Evolutionary conservation across 2,797 vertebrate species (phyloP).

Genomic region (Hippoglossus hippoglossus): DNA sequence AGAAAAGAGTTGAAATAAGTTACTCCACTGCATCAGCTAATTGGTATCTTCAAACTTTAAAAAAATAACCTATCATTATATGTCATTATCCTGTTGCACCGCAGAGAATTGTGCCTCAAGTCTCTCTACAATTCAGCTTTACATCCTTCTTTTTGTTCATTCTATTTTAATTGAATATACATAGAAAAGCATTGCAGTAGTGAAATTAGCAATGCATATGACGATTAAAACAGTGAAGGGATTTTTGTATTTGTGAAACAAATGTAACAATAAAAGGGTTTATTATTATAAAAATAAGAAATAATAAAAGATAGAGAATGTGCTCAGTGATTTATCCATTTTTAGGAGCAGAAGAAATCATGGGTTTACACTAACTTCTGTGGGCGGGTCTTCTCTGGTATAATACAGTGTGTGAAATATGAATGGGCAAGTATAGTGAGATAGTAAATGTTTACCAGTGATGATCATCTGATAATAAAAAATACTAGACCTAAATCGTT

Average conservation of each 20-base stretch:
- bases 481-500: background rate
- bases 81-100: slow-evolving; percentile 52
- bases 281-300: slow-evolving; percentile 26
- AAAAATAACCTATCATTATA: slow-evolving; percentile 48
- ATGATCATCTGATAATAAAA: slow-evolving; percentile 14
- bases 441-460: slow-evolving; percentile 1
- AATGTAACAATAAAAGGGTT: slow-evolving; percentile 17
- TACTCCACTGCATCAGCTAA: slow-evolving; percentile 57
- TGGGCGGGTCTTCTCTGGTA: slow-evolving; percentile 5
- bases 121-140: slow-evolving; percentile 64
- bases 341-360: slow-evolving; percentile 10
- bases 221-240: slow-evolving; percentile 28
- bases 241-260: slow-evolving; percentile 23
- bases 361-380: slow-evolving; percentile 6
- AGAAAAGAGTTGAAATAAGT: slow-evolving; percentile 33
- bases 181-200: slow-evolving; percentile 1
- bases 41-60: slow-evolving; percentile 72
- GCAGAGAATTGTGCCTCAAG: slow-evolving; percentile 53
- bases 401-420: background rate
- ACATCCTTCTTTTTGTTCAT: slow-evolving; percentile 51
- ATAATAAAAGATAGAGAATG: slow-evolving; percentile 5
- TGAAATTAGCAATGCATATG: slow-evolving; percentile 28
- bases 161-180: slow-evolving; percentile 11
- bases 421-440: slow-evolving; percentile 5
- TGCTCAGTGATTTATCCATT: background rate